Evolutionary conservation across 2,113 vertebrate species (phyloP).

Genomic region (mouse (Mus musculus)): GRCm39 chr10:119138001-119138500

Average conservation of each 20-base stretch:
- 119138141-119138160: not conserved
- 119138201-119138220: not conserved
- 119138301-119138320: slow-evolving; percentile 24
- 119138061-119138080: not conserved
- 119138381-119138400: not conserved
- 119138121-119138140: slow-evolving; percentile 39
- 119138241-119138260: not conserved
- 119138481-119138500: slow-evolving; percentile 5
- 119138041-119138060: not conserved
- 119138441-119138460: slow-evolving; percentile 19
- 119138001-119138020: not conserved
- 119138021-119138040: slow-evolving; percentile 32
- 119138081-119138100: not conserved
- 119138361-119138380: slow-evolving; percentile 42
- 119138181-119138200: not conserved
- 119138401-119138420: not conserved
- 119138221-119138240: not conserved
- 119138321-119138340: slow-evolving; percentile 43
- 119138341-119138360: slow-evolving; percentile 27
- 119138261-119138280: not conserved
- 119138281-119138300: slow-evolving; percentile 25
- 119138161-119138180: slow-evolving; percentile 31
- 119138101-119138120: not conserved
- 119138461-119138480: not conserved
- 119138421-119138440: not conserved